These are phyloP conservation scores for Porites divaricata DNA, from an alignment of 92 coral and sea anemone species.

Conservation along the genomic window DNA sequence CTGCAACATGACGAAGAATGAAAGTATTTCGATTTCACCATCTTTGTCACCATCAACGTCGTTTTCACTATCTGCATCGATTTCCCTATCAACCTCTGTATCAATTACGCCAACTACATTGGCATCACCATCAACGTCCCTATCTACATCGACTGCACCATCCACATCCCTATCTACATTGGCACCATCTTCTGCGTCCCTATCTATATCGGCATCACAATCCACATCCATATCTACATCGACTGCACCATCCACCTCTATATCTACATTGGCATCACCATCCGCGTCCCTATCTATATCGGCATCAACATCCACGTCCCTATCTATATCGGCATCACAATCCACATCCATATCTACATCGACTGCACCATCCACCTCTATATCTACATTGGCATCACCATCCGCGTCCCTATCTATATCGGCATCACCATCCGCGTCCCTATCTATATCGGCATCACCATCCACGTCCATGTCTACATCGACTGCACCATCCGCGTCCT, in stretches of 20 bases:
- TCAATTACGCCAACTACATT: background rate
- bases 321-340: background rate
- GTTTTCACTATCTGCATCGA: background rate
- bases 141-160: no score
- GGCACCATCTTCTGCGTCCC: background rate
- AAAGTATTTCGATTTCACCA: background rate
- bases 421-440: background rate
- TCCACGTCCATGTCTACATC: background rate
- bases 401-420: background rate
- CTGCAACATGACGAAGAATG: slow-evolving; percentile 10
- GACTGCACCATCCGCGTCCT: background rate
- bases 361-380: background rate
- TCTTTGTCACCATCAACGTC: background rate
- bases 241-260: no score
- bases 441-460: background rate
- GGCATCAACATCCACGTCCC: background rate
- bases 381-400: no score
- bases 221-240: background rate
- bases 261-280: background rate
- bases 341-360: background rate
- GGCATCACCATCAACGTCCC: no score
- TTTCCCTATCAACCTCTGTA: background rate
- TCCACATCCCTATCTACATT: background rate
- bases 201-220: background rate
- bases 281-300: background rate